phyloP scores from a whole-genome alignment of 2,797 vertebrate genomes.

The Nannoperca australis region DNA sequence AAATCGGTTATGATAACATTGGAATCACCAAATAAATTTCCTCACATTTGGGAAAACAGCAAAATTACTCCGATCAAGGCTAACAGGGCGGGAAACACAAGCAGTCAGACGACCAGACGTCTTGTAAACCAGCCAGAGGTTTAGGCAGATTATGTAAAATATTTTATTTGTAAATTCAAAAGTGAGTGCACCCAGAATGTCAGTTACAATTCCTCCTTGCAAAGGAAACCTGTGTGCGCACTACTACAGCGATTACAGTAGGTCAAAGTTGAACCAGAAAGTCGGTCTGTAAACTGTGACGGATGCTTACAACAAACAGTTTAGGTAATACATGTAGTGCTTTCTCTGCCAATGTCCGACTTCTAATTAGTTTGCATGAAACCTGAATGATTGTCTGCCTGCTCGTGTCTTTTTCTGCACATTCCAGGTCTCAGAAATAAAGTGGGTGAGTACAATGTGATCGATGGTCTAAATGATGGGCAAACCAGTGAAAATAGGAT shows the following conservation, averaged over 20 bases:
- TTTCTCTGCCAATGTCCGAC: neutral
- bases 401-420: neutral
- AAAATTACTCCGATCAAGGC: too few relatives aligned
- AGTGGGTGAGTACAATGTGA: neutral
- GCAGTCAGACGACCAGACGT: too few relatives aligned
- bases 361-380: neutral
- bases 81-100: too few relatives aligned
- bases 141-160: too few relatives aligned
- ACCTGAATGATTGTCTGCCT: neutral
- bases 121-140: too few relatives aligned
- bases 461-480: neutral
- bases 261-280: neutral
- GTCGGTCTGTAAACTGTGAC: neutral
- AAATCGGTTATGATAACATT: too few relatives aligned
- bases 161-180: neutral
- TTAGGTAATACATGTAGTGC: neutral
- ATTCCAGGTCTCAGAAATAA: neutral
- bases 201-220: neutral
- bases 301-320: neutral
- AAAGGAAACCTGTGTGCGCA: neutral
- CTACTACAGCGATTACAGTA: neutral
- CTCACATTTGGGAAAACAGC: too few relatives aligned
- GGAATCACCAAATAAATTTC: too few relatives aligned
- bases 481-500: neutral
- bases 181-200: neutral